A percentile compares a stretch with the other conserved stretches of the same genome.
Conservation (phyloP, 2,888 invertebrate species). For the Drosophila longiperda region DNA sequence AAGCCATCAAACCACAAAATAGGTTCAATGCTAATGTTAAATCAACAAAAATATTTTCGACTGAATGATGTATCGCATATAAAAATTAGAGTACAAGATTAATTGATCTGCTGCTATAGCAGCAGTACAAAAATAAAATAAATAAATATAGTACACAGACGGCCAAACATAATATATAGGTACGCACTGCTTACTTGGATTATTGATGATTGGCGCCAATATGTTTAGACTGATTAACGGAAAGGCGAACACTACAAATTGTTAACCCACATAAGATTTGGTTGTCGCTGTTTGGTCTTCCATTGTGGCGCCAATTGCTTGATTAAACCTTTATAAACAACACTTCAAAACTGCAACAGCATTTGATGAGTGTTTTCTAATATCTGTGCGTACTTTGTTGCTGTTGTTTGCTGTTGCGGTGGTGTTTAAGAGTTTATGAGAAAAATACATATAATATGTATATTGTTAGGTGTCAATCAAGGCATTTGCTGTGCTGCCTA, state of each 20-base stretch:
- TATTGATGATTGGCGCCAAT: conserved; percentile 46
- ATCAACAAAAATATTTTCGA: conserved; percentile 46
- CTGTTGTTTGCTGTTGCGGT: conserved; percentile 38
- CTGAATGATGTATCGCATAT: conserved; percentile 69
- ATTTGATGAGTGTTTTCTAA: conserved; percentile 39
- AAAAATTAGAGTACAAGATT: conserved; percentile 71
- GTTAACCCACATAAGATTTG: conserved; percentile 67
- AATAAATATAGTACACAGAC: neutral
- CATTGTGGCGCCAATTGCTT: conserved; percentile 47
- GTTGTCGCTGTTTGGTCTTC: conserved; percentile 49
- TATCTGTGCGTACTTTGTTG: conserved; percentile 18
- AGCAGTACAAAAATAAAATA: conserved; percentile 13
- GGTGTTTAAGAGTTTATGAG: conserved; percentile 38
- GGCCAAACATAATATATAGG: neutral
- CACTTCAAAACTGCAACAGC: conserved; percentile 21
- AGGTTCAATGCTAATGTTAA: conserved; percentile 62
- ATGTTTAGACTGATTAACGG: conserved; percentile 54
- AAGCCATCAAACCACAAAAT: conserved; percentile 72
- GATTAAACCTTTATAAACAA: conserved; percentile 60
- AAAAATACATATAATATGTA: conserved; percentile 29
- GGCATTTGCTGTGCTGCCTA: conserved; percentile 63
- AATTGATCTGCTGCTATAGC: conserved; percentile 55
- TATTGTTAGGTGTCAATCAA: conserved; percentile 77
- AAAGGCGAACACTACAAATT: conserved; percentile 24
- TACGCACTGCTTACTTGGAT: conserved; percentile 29